Evolutionary conservation across 2,113 vertebrate species (phyloP).

Genomic region (Romanogobio albipinnatus): DNA sequence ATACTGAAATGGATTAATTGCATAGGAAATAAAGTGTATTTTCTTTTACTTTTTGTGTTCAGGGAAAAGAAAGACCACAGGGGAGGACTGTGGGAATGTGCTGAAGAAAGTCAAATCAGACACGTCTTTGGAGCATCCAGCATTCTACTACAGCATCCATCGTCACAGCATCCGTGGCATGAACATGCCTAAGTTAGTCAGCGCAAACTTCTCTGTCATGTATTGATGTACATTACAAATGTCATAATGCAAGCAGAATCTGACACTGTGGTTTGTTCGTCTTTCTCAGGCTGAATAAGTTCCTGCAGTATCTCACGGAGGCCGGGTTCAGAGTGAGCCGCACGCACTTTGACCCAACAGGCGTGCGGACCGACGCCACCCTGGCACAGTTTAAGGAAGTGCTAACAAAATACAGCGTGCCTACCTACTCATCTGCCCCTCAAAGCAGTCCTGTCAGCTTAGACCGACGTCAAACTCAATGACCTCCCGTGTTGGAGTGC

Average conservation of each 20-base stretch:
- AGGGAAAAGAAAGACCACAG: constrained; percentile 87
- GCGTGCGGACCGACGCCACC: constrained; percentile 89
- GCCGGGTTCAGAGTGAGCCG: constrained; percentile 93
- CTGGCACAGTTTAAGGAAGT: constrained; percentile 88
- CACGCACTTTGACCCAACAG: constrained; percentile 96
- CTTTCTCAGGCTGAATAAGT: constrained; percentile 88
- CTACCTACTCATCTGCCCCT: constrained; percentile 73
- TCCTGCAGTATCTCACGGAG: constrained; percentile 88
- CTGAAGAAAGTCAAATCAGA: constrained; percentile 86
- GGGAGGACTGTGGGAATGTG: constrained; percentile 71
- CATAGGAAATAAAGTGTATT: neutral
- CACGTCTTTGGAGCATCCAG: constrained; percentile 83
- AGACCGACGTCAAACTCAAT: constrained; percentile 54
- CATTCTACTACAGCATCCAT: constrained; percentile 97
- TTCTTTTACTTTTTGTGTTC: constrained; percentile 37
- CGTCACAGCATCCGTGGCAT: constrained; percentile 95
- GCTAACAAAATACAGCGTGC: constrained; percentile 88
- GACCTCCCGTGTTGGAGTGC: neutral
- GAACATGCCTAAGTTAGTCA: constrained; percentile 97
- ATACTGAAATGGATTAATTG: neutral
- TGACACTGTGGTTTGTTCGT: neutral
- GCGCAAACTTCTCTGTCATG: neutral
- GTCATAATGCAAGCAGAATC: neutral
- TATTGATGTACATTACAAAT: neutral
- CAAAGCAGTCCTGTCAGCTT: constrained; percentile 58